Conservation (phyloP, 2,113 vertebrate species). For the Periophthalmus modestus region DNA sequence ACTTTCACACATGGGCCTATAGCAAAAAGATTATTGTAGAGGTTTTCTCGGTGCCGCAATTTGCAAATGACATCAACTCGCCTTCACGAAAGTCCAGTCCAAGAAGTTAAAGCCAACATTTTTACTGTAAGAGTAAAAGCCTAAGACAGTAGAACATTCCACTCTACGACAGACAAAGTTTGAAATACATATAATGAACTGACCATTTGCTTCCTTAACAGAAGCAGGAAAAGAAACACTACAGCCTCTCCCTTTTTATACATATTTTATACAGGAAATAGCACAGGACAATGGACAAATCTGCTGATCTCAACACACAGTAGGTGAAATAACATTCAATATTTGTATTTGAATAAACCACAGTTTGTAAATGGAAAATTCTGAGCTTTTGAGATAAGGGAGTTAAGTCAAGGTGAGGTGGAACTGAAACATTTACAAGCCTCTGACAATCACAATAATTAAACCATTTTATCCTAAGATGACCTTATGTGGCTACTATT, state of each 20-base stretch:
- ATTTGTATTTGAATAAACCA: background rate
- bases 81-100: constrained; percentile 13
- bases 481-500: background rate
- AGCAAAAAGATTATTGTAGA: constrained; percentile 30
- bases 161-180: constrained; percentile 1
- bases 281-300: constrained; percentile 8
- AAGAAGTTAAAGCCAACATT: background rate
- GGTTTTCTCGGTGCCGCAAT: constrained; percentile 42
- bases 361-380: background rate
- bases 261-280: constrained; percentile 10
- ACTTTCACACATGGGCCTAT: background rate
- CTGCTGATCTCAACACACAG: background rate
- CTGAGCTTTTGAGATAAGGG: background rate
- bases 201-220: constrained; percentile 38
- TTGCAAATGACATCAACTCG: constrained; percentile 52
- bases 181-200: constrained; percentile 21
- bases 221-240: constrained; percentile 21
- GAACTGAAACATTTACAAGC: background rate
- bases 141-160: constrained; percentile 12
- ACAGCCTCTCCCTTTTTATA: constrained; percentile 24
- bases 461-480: background rate
- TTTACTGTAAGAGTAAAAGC: constrained; percentile 45
- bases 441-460: background rate
- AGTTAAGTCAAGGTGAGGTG: background rate
- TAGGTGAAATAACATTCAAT: background rate